phyloP scores from a whole-genome alignment of 2,888 invertebrate genomes.

The Amaurobius ferox region DNA sequence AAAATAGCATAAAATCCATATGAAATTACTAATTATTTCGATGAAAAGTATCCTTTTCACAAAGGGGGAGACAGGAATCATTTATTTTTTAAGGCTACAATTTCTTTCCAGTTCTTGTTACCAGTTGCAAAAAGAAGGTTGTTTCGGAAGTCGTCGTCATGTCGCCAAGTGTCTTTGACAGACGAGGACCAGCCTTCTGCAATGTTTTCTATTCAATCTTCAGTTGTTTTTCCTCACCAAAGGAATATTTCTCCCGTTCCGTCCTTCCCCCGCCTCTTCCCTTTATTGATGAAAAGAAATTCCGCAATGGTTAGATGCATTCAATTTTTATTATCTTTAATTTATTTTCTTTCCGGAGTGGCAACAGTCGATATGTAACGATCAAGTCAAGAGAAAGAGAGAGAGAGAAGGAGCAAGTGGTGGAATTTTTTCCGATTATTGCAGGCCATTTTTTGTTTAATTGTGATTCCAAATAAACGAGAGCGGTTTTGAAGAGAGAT shows the following conservation, averaged over 20 bases:
- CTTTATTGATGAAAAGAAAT: background rate
- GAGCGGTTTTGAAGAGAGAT: background rate
- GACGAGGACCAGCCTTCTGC: constrained; percentile 56
- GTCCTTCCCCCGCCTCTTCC: no score
- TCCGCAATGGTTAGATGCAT: no score
- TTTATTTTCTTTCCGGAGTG: background rate
- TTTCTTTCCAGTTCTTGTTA: constrained; percentile 38
- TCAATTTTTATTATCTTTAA: no score
- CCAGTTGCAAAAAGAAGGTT: constrained; percentile 39
- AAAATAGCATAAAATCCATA: no score
- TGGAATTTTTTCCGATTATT: background rate
- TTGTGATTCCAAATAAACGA: background rate
- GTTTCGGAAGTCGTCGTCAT: constrained; percentile 57
- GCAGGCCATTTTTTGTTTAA: background rate
- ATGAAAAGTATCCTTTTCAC: no score
- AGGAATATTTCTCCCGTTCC: no score
- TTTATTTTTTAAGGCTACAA: constrained; percentile 15
- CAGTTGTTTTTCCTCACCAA: constrained; percentile 29
- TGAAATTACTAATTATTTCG: no score
- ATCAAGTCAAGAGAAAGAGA: no score
- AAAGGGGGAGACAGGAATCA: no score
- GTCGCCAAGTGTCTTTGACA: constrained; percentile 70
- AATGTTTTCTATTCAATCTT: constrained; percentile 53
- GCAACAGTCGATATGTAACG: background rate
- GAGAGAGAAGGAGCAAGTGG: background rate